These are phyloP conservation scores for zebrafish (Danio rerio) DNA, from an alignment of 2,113 vertebrate genomes.

Conservation along the genomic window GRCz12tu NC_133182.1:66382501-66383000, in stretches of 20 bases:
- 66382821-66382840: no score
- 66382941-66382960: no score
- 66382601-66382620: conserved; percentile 35
- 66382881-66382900: no score
- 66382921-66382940: no score
- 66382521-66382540: conserved; percentile 36
- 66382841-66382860: no score
- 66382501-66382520: conserved; percentile 37
- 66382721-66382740: neutral
- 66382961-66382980: no score
- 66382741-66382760: neutral
- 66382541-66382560: conserved; percentile 49
- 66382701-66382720: neutral
- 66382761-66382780: conserved; percentile 1
- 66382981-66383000: no score
- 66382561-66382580: conserved; percentile 29
- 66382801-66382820: no score
- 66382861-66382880: no score
- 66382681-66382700: conserved; percentile 3
- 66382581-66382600: conserved; percentile 42
- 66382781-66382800: no score
- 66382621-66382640: conserved; percentile 12
- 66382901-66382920: no score
- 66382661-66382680: conserved; percentile 13
- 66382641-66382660: conserved; percentile 27